Evolutionary conservation across 2,888 invertebrate species (phyloP).

Genomic region (Galeruca laticollis): DNA sequence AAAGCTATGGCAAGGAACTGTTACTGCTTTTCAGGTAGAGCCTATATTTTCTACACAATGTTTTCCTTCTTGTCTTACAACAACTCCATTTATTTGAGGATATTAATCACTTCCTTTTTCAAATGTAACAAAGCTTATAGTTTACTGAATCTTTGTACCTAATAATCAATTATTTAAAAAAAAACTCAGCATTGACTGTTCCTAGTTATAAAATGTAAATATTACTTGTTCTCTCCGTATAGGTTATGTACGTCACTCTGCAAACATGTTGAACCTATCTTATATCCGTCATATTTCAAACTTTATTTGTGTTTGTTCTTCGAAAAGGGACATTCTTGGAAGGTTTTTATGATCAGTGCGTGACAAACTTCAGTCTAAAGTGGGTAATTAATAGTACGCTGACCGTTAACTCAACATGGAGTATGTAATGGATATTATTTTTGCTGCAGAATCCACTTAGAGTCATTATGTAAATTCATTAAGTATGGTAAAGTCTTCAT

Average conservation of each 20-base stretch:
- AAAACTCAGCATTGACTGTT: no score
- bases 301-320: conserved; percentile 18
- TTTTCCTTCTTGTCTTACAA: no score
- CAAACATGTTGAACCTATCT: conserved; percentile 13
- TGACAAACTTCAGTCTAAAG: conserved; percentile 34
- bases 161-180: no score
- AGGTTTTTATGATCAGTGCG: conserved; percentile 36
- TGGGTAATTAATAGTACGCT: conserved; percentile 38
- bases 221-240: no score
- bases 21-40: no score
- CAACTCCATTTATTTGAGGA: no score
- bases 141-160: no score
- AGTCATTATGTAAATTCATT: conserved; percentile 27
- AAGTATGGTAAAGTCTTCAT: conserved; percentile 23
- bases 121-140: no score
- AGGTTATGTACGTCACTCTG: neutral
- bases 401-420: conserved; percentile 32
- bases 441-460: conserved; percentile 19
- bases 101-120: no score
- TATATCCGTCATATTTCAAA: conserved; percentile 19
- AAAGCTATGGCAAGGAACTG: no score
- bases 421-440: conserved; percentile 30
- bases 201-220: no score
- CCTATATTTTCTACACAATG: no score
- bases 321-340: conserved; percentile 25